These are phyloP conservation scores for Eupithecia pulchellata DNA, from an alignment of 2,888 invertebrate species.

Conservation along the genomic window DNA sequence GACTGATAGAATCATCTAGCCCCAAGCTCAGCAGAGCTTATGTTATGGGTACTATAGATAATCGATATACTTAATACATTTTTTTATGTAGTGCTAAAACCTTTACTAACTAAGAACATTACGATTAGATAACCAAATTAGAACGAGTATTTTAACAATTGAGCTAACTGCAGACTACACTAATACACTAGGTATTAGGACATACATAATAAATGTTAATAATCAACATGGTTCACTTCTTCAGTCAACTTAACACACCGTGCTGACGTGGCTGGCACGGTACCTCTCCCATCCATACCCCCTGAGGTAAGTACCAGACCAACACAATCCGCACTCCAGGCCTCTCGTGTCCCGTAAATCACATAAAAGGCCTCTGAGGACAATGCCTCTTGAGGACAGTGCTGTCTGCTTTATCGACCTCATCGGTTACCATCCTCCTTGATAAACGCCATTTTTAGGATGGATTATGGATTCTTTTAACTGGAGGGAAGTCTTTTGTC, in stretches of 20 bases:
- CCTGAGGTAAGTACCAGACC: neutral
- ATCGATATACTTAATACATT: too few species aligned
- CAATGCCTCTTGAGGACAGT: slow-evolving; percentile 33
- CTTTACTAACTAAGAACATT: too few species aligned
- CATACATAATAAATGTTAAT: too few species aligned
- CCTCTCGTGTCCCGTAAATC: slow-evolving; percentile 47
- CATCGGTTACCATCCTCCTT: slow-evolving; percentile 31
- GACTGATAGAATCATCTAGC: too few species aligned
- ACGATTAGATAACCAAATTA: too few species aligned
- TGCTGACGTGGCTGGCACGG: neutral
- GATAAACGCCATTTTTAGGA: slow-evolving; percentile 62
- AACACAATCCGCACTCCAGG: neutral
- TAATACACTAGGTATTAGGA: too few species aligned
- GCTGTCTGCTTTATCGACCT: slow-evolving; percentile 43
- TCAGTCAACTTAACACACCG: neutral
- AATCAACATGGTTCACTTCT: too few species aligned
- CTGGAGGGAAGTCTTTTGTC: neutral
- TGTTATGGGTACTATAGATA: too few species aligned
- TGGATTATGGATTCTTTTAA: slow-evolving; percentile 42
- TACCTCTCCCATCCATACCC: neutral
- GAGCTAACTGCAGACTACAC: too few species aligned
- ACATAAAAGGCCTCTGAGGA: slow-evolving; percentile 53
- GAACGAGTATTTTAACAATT: too few species aligned
- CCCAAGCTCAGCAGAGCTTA: too few species aligned
- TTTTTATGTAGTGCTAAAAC: too few species aligned